Base-by-base conservation (phyloP, 2,888 invertebrate genomes). In the Phytoseiulus persimilis region DNA sequence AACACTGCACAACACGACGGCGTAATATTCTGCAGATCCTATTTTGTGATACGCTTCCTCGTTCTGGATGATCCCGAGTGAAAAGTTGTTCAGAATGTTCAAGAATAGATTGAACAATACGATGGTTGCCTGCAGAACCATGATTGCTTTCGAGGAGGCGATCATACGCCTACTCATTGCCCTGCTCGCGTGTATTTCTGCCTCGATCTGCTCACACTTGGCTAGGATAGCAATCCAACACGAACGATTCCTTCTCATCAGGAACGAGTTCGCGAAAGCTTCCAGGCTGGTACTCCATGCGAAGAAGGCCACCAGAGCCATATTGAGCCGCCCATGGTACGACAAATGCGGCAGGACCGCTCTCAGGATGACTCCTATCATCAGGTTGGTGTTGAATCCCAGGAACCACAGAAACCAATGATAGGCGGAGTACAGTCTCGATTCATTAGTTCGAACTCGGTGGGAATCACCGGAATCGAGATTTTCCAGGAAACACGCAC, bases 151-250 rank as follows among this genome's bases (percentile, higher is more conserved):
- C 83, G 83, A 31, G 18, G 83, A 83, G 11, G 33, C 28, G 31
- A 31, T 23, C 83, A 83, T 83, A 31, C 83, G 31, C 3, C 28
- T 9, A 31, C 32, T 33, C 83, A 83, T 83, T 33, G 14, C 33
- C 11, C 11, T 5, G 11, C 14, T 28, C 2, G 83, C 83, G 83
- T 18, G 33, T 11, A 83, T 83, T 31, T 83, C 83, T 18, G 6
- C 83, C 31, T 83, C 83, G 33, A 83, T 83, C 6, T 23, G 83
- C 31, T 83, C 83, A 31, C 83, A 83, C 31, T 83, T 83, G 11
- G 83, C 83, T 23, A 83, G 31, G 33, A 83, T 83, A 11, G 3
- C 33, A 1, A 83, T 33, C 83, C 83, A 83, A 31, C 33, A 9
- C 33, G 31, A 33, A 1, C 83, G 31, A 31, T 83, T 9, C 14